Percentiles rank a stretch among this genome's conserved stretches.
phyloP scores from a whole-genome alignment of 1,140 invertebrate genomes.

The Cotesia typhae region DNA sequence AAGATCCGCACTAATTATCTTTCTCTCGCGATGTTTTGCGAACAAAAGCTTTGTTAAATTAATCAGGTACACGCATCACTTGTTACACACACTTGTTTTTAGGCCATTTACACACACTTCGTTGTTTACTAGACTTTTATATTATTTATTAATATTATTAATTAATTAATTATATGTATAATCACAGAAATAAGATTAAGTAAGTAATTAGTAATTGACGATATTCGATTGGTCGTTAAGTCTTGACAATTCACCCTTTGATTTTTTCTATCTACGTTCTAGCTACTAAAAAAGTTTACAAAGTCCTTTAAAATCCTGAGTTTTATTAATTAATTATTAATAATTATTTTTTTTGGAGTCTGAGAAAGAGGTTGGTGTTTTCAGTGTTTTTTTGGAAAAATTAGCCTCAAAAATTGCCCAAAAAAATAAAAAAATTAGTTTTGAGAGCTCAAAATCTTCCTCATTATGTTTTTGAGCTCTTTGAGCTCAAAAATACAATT shows the following conservation, averaged over 20 bases:
- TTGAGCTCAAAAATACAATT: too few species aligned
- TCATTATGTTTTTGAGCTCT: too few species aligned
- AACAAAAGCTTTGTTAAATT: neutral
- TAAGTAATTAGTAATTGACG: conserved; percentile 61
- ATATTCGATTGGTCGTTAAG: conserved; percentile 55
- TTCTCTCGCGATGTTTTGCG: neutral
- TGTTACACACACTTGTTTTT: conserved; percentile 36
- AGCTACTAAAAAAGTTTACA: too few species aligned
- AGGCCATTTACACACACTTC: conserved; percentile 35
- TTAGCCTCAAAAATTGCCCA: too few species aligned
- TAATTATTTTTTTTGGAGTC: too few species aligned
- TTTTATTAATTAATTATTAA: too few species aligned
- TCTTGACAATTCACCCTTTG: conserved; percentile 20
- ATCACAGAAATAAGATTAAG: conserved; percentile 50
- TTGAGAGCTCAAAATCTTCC: too few species aligned
- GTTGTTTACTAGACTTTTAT: conserved; percentile 7
- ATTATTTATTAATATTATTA: neutral
- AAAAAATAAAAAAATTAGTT: too few species aligned
- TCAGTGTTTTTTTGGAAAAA: too few species aligned
- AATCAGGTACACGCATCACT: conserved; percentile 19
- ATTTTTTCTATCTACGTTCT: neutral
- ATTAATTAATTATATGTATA: conserved; percentile 35
- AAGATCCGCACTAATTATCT: too few species aligned
- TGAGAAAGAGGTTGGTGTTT: too few species aligned
- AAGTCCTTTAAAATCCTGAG: too few species aligned